phyloP scores from a whole-genome alignment of 1,140 invertebrate species.

The Mamestra configurata region DNA sequence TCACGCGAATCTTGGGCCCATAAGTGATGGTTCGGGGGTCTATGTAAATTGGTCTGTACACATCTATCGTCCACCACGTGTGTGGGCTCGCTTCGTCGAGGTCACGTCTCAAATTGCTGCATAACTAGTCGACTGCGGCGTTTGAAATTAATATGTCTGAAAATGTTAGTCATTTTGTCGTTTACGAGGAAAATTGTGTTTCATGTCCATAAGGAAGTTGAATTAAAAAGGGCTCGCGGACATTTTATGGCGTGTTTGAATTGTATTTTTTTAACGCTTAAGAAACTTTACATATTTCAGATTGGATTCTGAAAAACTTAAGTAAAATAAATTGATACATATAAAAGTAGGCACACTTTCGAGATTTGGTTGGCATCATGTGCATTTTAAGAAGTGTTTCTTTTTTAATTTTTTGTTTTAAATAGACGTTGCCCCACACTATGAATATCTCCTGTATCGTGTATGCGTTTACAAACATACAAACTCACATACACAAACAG shows the following conservation, averaged over 20 bases:
- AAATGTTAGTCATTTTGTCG: constrained; percentile 55
- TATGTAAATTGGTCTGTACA: constrained; percentile 49
- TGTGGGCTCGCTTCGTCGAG: constrained; percentile 73
- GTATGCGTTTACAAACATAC: too few species aligned
- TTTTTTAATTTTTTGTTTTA: too few species aligned
- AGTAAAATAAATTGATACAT: too few species aligned
- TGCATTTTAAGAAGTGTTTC: too few species aligned
- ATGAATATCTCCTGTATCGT: too few species aligned
- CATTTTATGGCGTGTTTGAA: not conserved
- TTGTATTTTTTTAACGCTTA: not conserved
- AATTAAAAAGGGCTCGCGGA: constrained; percentile 22
- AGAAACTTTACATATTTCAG: not conserved
- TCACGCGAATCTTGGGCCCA: constrained; percentile 23
- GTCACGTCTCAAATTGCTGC: constrained; percentile 83
- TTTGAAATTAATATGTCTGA: constrained; percentile 78
- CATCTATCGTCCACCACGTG: constrained; percentile 59
- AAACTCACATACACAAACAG: too few species aligned
- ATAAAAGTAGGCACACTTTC: too few species aligned
- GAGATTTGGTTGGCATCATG: too few species aligned
- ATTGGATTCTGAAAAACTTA: not conserved
- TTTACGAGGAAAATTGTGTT: constrained; percentile 42
- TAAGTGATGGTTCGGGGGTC: constrained; percentile 56
- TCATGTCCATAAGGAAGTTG: constrained; percentile 48
- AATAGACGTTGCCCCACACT: too few species aligned
- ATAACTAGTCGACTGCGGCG: constrained; percentile 83